Evolutionary conservation across 2,797 vertebrate species (phyloP), one percentile per base, ranked within the genome.

Genomic region (Xenentodon cancila): DNA sequence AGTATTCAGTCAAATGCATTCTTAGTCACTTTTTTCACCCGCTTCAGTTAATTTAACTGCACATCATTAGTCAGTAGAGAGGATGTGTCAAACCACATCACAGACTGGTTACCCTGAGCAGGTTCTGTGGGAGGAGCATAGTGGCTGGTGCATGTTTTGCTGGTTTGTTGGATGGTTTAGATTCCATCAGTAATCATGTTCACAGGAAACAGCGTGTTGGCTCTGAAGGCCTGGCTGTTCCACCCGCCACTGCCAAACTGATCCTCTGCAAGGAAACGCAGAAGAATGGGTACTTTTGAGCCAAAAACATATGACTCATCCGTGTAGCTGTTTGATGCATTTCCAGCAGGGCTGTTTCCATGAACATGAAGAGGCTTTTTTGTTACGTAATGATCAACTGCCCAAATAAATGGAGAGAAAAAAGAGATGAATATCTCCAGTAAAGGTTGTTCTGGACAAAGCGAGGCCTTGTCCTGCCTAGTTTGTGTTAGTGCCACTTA

Each of bases 271-370:
- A 82, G 75, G 67, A 84, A 83, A 79, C 58, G 62, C 80, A 70
- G 60, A 81, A 86, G 84, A 91, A 87, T 84, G 80, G 65, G 59
- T 58, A 18, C n/a, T 19, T 25, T 17, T 3, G 16, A 64, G 82
- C 75, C 82, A 83, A 80, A 84, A 81, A 82, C 73, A 61, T 42
- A 87, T 92, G 90, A 92, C 71, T 92, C 89, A 91, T 79, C 62
- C 59, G 54, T 74, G 30, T 65, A 53, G 55, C 59, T 0, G 52
- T 74, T 68, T 76, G 72, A 84, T 72, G 58, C 53, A 65, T 63
- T 83, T 82, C 77, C 78, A 80, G 57, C 57, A 32, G 60, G 32
- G 57, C 59, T 60, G 78, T 86, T 84, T 80, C 81, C 72, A 65
- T 70, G 72, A 53, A 63, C 52, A 80, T 75, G 56, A 71, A 49